phyloP scores from a whole-genome alignment of 2,113 vertebrate species.

The Lontra canadensis region DNA sequence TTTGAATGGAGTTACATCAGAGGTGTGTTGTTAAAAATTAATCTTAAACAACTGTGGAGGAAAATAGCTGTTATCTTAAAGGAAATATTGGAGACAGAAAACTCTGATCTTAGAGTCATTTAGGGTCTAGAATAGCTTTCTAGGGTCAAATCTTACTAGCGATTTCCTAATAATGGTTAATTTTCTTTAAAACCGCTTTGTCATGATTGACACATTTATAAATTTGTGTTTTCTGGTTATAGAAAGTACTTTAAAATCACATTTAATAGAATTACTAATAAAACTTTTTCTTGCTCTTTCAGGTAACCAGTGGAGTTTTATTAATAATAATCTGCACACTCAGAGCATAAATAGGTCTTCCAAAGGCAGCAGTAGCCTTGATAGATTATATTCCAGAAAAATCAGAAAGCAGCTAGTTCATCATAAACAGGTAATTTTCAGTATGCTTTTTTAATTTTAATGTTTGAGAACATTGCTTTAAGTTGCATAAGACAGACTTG shows the following conservation, averaged over 20 bases:
- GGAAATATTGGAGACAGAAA: neutral
- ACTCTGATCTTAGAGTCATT: neutral
- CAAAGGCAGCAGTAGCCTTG: conserved; percentile 97
- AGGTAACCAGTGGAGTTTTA: conserved; percentile 99
- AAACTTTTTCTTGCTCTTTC: conserved; percentile 46
- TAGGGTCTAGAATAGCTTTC: neutral
- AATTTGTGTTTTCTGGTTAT: conserved; percentile 28
- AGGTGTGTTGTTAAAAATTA: neutral
- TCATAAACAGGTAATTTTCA: conserved; percentile 97
- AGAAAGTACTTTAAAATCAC: neutral
- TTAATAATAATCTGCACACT: conserved; percentile 98
- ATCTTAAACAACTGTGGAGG: neutral
- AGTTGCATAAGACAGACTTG: neutral
- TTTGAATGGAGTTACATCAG: neutral
- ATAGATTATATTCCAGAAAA: conserved; percentile 97
- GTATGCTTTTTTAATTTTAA: conserved; percentile 36
- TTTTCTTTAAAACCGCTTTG: neutral
- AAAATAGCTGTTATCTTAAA: neutral
- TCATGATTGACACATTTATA: neutral
- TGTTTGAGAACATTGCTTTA: neutral
- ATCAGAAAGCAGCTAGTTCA: conserved; percentile 99
- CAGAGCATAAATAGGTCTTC: conserved; percentile 92
- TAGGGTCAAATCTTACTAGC: neutral
- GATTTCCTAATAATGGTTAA: neutral
- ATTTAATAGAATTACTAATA: conserved; percentile 33